Conservation (phyloP, 1,140 invertebrate genomes). For the Mercenaria mercenaria region DNA sequence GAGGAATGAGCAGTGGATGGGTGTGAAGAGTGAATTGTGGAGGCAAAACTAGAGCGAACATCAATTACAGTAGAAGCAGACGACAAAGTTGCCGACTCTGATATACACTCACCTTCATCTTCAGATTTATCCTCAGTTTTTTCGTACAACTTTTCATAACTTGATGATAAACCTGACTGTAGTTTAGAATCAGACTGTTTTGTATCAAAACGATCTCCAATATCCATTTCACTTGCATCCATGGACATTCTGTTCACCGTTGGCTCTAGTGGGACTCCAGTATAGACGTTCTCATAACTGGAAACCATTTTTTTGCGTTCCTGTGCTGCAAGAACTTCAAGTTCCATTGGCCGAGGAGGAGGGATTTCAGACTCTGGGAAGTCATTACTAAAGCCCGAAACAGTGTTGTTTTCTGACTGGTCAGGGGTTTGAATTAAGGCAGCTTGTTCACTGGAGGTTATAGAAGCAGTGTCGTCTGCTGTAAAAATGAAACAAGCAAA, state of each 20-base stretch:
- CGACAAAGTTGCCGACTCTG: conserved; percentile 57
- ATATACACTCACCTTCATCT: conserved; percentile 55
- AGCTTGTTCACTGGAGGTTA: conserved; percentile 73
- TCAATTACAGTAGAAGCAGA: conserved; percentile 50
- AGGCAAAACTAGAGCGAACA: conserved; percentile 27
- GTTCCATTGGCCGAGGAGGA: conserved; percentile 67
- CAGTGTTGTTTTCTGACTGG: conserved; percentile 65
- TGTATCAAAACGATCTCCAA: conserved; percentile 80
- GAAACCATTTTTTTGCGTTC: conserved; percentile 69
- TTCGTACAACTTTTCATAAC: conserved; percentile 80
- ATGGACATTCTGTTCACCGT: conserved; percentile 73
- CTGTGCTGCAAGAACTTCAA: conserved; percentile 56
- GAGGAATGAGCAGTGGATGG: conserved; percentile 62
- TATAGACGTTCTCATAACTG: conserved; percentile 81
- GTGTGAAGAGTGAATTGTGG: conserved; percentile 15
- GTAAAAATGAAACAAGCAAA: background rate
- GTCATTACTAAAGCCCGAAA: conserved; percentile 73
- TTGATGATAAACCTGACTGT: conserved; percentile 71
- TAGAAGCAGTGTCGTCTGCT: conserved; percentile 64
- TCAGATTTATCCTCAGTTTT: conserved; percentile 45
- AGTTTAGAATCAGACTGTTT: conserved; percentile 77
- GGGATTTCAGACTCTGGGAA: conserved; percentile 64
- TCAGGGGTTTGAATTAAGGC: conserved; percentile 65
- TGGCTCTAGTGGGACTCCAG: conserved; percentile 75
- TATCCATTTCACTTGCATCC: conserved; percentile 77